Base-by-base conservation (phyloP, 2,888 invertebrate genomes). In the Phyllotreta cruciferae region DNA sequence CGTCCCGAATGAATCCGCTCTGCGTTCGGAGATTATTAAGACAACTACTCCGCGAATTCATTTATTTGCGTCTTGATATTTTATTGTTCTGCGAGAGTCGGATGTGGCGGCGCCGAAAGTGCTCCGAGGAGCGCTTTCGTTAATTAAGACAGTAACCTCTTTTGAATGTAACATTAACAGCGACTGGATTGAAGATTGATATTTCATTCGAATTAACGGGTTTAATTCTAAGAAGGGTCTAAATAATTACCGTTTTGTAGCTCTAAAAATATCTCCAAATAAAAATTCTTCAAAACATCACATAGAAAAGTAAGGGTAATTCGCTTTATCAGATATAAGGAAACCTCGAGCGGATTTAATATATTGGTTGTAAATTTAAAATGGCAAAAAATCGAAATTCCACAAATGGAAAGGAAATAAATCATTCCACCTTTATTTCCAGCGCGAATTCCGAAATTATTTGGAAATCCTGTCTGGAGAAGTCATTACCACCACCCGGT, bases 391-490 rank as follows among this genome's bases (percentile, higher is more conserved):
- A 44, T 44, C 44, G 44, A 44, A 44, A 44, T 44, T 44, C 7
- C 14, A 4, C 35, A 50, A 35, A 35, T 36, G n/a, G 37, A 14
- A 34, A 52, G 52, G 52, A 52, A 52, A 52, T 52, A 13, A 52
- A n/a, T 9, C 8, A 34, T 49, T 49, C 35, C 49, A 49, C 35
- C 52, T 10, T 52, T 52, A 52, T 52, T 52, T 52, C 52, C 37
- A 52, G 52, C 10, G 13, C 13, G 14, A 52, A 52, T 52, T 6
- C 9, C 3, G 35, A 6, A 35, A 49, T 36, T 49, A 35, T 49
- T 49, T 34, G 9, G 35, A 49, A 49, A 49, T 49, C 49, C 49
- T 52, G 52, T 37, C 52, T 37, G 52, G n/a, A 52, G 37, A 52
- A 52, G 37, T 37, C 13, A 52, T 52, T 52, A 36, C 52, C 52